Evolutionary conservation across 2,888 invertebrate species (phyloP), one percentile per base, ranked within the genome.

Genomic region (Caenorhabditis sp.): DNA sequence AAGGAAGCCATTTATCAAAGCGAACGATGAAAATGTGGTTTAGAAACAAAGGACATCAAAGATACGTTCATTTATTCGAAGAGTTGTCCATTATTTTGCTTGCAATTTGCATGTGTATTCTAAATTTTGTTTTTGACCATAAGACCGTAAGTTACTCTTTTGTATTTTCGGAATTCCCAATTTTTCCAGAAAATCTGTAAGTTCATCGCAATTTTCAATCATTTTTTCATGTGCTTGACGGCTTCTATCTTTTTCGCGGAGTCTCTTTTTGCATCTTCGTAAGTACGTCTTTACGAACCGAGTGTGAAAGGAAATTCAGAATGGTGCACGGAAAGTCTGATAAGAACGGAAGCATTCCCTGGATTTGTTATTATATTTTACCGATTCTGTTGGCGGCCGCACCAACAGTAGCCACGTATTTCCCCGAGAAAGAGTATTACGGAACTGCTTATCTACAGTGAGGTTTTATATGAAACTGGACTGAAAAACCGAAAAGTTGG

Each of bases 221-320:
- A 83, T 24, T 83, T 79, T 61, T 78, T 82, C 61, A 81, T 83
- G 81, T 74, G 65, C 2, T 43, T 82, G 8, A 62, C 74, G 13
- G 73, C 80, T 3, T 74, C 77, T 0, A 73, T 78, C 8, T 83
- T 82, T 35, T 50, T 83, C 2, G 75, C 80, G 15, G 83, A 83
- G 20, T 78, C 82, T 15, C 53, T 74, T 39, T 83, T 83, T 39
- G 83, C 83, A n/a, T 66, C 79, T 9, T 74, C 80, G 83, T 83
- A 26, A 77, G 79, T 55, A 17, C 45, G 20, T 8, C 37, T 5
- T 24, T 30, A 45, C 2, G 15, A n/a, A 39, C 20, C 11, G 7
- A 20, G 13, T 6, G 7, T 26, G 17, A 15, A 20, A 11, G 32
- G 27, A 22, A 15, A 45, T 70, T 55, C 41, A 81, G 81, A 48